Percentiles rank a stretch among this genome's conserved stretches.
phyloP scores from a whole-genome alignment of 2,888 invertebrate genomes.

The Lutraria lutraria region DNA sequence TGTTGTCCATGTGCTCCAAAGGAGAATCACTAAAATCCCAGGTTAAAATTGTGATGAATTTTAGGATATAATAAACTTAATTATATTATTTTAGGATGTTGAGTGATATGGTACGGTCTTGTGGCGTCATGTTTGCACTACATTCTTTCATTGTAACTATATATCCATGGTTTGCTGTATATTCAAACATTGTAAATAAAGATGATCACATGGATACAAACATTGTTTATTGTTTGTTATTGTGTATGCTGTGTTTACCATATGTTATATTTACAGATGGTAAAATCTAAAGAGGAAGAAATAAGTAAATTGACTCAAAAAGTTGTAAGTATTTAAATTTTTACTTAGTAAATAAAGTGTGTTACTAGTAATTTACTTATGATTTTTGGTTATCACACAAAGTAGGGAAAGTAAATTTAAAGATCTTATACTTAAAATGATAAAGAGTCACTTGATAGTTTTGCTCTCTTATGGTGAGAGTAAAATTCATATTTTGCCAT shows the following conservation, averaged over 20 bases:
- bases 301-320: conserved; percentile 78
- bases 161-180: not conserved
- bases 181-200: not conserved
- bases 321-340: conserved; percentile 73
- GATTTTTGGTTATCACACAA: not conserved
- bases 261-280: conserved; percentile 61
- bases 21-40: too few relatives aligned
- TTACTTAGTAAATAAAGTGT: not conserved
- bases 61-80: too few relatives aligned
- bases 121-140: not conserved
- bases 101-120: not conserved
- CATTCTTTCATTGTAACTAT: not conserved
- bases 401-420: not conserved
- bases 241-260: not conserved
- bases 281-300: conserved; percentile 78
- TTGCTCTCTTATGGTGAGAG: too few relatives aligned
- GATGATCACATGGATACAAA: not conserved
- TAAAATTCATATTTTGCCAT: too few relatives aligned
- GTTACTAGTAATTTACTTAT: not conserved
- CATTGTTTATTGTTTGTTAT: not conserved
- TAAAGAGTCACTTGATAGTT: too few relatives aligned
- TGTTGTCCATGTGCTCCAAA: too few relatives aligned
- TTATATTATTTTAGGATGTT: too few relatives aligned
- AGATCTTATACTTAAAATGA: too few relatives aligned
- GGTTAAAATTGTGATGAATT: too few relatives aligned